phyloP scores from a whole-genome alignment of 2,888 invertebrate species.

The Proisotoma minuta region DNA sequence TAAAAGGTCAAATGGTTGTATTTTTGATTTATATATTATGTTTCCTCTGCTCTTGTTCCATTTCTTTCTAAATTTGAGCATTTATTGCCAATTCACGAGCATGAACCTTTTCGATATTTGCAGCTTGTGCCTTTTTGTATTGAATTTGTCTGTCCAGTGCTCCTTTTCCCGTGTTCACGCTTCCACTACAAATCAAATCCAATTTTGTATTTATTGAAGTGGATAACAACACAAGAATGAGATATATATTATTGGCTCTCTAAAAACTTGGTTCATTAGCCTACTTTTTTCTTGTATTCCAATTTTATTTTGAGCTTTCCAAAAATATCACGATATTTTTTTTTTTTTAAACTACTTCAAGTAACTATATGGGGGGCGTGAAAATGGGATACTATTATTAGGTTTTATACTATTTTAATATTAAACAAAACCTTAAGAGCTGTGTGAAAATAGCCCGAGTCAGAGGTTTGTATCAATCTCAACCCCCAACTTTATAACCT shows the following conservation, averaged over 20 bases:
- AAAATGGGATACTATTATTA: too few species aligned
- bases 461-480: too few species aligned
- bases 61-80: conserved; percentile 22
- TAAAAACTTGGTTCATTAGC: not conserved
- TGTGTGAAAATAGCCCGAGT: too few species aligned
- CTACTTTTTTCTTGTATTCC: too few species aligned
- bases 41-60: conserved; percentile 26
- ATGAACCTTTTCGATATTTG: conserved; percentile 18
- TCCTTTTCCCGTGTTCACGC: too few species aligned
- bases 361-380: too few species aligned
- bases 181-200: conserved; percentile 24
- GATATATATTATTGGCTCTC: not conserved
- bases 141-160: conserved; percentile 33
- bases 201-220: conserved; percentile 7
- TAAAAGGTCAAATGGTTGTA: conserved; percentile 5
- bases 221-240: not conserved
- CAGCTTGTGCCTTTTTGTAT: conserved; percentile 26
- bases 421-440: too few species aligned
- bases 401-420: too few species aligned
- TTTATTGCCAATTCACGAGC: conserved; percentile 31
- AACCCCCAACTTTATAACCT: too few species aligned
- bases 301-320: too few species aligned
- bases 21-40: conserved; percentile 23
- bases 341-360: too few species aligned
- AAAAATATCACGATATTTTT: too few species aligned